These are phyloP conservation scores for Xylota sylvarum DNA, from an alignment of 2,888 invertebrate species.

Conservation along the genomic window DNA sequence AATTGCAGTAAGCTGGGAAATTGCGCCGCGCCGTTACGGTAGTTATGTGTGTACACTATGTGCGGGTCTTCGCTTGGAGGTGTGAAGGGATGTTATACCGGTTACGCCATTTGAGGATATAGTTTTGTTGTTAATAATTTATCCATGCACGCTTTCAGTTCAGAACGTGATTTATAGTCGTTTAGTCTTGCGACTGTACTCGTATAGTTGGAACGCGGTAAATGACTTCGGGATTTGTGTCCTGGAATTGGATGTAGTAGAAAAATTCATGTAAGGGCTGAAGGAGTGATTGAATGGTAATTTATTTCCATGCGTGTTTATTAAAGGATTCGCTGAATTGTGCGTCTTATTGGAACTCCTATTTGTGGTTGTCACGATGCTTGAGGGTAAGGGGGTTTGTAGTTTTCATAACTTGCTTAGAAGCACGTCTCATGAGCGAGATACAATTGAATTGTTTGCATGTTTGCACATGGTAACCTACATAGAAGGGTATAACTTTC, in stretches of 20 bases:
- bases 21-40: neutral
- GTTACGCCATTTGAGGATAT: conserved; percentile 42
- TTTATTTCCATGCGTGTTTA: conserved; percentile 17
- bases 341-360: neutral
- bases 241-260: conserved; percentile 34
- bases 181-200: conserved; percentile 16
- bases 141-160: conserved; percentile 54
- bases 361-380: neutral
- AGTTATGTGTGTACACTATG: conserved; percentile 1
- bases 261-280: conserved; percentile 34
- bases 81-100: conserved; percentile 52
- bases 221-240: conserved; percentile 54
- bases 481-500: no score
- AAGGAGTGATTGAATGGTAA: conserved; percentile 29
- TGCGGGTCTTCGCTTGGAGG: conserved; percentile 7
- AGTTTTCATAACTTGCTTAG: neutral
- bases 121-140: conserved; percentile 63
- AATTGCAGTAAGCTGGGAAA: conserved; percentile 30
- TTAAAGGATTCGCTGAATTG: neutral
- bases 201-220: conserved; percentile 26
- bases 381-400: neutral
- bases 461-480: neutral
- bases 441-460: neutral
- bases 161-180: conserved; percentile 55
- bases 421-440: neutral